Conservation (phyloP, 2,113 vertebrate genomes). For the Esox niger region DNA sequence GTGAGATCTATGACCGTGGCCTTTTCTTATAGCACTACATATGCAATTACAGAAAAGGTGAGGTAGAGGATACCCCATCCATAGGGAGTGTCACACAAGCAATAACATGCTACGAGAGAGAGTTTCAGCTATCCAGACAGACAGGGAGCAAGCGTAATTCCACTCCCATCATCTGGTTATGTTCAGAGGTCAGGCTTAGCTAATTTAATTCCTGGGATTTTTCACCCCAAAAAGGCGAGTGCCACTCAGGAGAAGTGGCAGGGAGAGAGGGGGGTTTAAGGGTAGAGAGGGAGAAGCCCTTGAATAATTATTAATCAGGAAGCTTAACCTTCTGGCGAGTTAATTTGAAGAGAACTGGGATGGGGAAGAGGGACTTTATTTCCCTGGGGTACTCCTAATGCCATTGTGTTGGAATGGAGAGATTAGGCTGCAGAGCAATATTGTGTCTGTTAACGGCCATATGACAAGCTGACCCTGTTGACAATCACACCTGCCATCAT, state of each 20-base stretch:
- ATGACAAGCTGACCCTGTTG: conserved; percentile 73
- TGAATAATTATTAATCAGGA: conserved; percentile 79
- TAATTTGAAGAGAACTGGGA: conserved; percentile 77
- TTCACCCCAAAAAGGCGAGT: conserved; percentile 65
- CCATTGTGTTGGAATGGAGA: conserved; percentile 79
- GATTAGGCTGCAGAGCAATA: conserved; percentile 76
- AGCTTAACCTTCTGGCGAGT: conserved; percentile 79
- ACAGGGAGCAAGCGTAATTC: conserved; percentile 75
- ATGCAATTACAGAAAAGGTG: conserved; percentile 59
- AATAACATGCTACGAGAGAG: conserved; percentile 67
- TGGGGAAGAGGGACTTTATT: conserved; percentile 74
- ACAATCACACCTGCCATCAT: conserved; percentile 77
- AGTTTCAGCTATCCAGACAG: conserved; percentile 76
- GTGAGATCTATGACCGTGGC: conserved; percentile 47
- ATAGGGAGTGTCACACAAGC: conserved; percentile 67
- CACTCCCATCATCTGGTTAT: conserved; percentile 67
- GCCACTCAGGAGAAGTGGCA: conserved; percentile 74
- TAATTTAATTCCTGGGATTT: conserved; percentile 76
- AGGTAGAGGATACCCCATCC: conserved; percentile 63
- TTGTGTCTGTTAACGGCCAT: conserved; percentile 78
- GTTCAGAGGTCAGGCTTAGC: conserved; percentile 72
- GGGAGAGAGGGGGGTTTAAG: conserved; percentile 37
- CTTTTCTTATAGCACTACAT: conserved; percentile 58
- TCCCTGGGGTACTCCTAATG: conserved; percentile 76
- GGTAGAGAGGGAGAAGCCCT: conserved; percentile 37